Base-by-base conservation (phyloP, 2,888 invertebrate genomes). In the Tuta absoluta region DNA sequence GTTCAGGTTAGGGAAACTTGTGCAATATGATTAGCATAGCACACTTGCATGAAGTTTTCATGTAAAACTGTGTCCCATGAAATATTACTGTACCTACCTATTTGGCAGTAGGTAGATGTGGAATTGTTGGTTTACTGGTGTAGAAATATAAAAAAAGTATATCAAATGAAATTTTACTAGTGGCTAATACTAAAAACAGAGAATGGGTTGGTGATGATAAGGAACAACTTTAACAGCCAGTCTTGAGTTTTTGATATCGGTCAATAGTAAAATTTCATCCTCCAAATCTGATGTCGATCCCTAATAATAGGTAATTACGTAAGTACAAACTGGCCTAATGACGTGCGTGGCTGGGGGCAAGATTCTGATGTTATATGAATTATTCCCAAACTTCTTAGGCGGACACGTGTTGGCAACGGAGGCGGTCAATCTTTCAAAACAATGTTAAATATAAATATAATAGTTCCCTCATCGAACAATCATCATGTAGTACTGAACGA, bases 361-460 rank as follows among this genome's bases (percentile, higher is more conserved):
- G 81, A 79, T 75, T 76, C 71, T 72, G 71, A 81, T 78, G 75
- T 72, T 70, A 75, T 80, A 58, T 23, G 17, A 45, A 80, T 79
- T 79, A 82, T 82, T 10, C 8, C 17, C 2, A 45, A 45, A 45
- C 45, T 45, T 45, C 45, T 45, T 11, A 17, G 11, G 45, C n/a
- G 45, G 45, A 45, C 89, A 88, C 89, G 88, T 87, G 84, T 88
- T 87, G 86, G 89, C 89, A 86, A 68, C 79, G 63, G 68, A 71
- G 73, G 72, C 77, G 77, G 73, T 23, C 81, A 80, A 84, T 84
- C 79, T 80, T 76, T 82, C 78, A 81, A 78, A 84, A 83, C 82
- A 82, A 78, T 78, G 74, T 79, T n/a, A n/a, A n/a, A 28, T 2
- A 5, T 81, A 73, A 75, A 81, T 79, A 75, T 76, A 79, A 72